Percentiles rank a stretch among this genome's conserved stretches.
Conservation (phyloP, 2,797 vertebrate genomes). For the Cyclopterus lumpus region DNA sequence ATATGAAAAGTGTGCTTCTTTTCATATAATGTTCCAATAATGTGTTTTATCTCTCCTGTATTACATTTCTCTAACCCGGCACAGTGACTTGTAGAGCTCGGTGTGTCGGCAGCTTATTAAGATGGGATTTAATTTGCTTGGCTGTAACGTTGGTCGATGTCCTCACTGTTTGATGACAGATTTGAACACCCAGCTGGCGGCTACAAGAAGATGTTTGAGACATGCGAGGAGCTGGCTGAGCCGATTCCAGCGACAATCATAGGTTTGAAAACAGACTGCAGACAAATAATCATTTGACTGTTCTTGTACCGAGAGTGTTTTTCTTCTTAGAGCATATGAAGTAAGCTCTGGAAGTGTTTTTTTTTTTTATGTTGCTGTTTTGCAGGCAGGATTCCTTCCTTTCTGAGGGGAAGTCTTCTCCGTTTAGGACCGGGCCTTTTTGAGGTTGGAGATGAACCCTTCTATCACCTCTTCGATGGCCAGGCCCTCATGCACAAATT, state of each 20-base stretch:
- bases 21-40: neutral
- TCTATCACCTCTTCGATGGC: slow-evolving; percentile 96
- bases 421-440: slow-evolving; percentile 96
- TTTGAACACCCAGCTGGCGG: slow-evolving; percentile 95
- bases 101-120: slow-evolving; percentile 22
- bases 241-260: slow-evolving; percentile 90
- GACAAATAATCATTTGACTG: neutral
- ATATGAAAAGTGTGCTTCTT: neutral
- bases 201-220: slow-evolving; percentile 98
- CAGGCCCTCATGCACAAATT: slow-evolving; percentile 99
- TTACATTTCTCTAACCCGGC: neutral
- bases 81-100: neutral
- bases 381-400: slow-evolving; percentile 91
- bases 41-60: neutral
- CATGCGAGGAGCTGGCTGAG: slow-evolving; percentile 93
- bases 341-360: neutral
- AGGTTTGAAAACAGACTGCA: slow-evolving; percentile 82
- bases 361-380: neutral
- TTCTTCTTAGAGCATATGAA: neutral
- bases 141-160: slow-evolving; percentile 13
- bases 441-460: slow-evolving; percentile 93
- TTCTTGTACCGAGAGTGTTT: neutral
- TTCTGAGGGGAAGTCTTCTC: slow-evolving; percentile 93
- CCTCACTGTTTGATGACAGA: slow-evolving; percentile 74
- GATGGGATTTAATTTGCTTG: slow-evolving; percentile 11